Evolutionary conservation across 2,888 invertebrate genomes (phyloP).

Genomic region (Epinotia nisella): DNA sequence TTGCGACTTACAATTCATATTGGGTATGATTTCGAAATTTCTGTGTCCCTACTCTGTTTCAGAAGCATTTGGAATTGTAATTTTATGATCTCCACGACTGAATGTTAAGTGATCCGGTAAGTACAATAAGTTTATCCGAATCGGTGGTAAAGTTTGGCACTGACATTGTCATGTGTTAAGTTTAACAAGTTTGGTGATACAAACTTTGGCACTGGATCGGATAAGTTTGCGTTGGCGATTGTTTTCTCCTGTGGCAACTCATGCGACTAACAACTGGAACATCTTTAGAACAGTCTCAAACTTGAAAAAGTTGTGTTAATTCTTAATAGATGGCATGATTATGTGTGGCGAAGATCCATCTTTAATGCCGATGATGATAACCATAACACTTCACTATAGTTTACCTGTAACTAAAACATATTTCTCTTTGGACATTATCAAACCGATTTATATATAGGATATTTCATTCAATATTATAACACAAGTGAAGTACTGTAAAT

Average conservation of each 20-base stretch:
- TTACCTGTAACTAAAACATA: no score
- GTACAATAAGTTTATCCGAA: conserved; percentile 32
- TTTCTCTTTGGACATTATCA: conserved; percentile 1
- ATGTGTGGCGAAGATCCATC: no score
- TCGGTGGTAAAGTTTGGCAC: conserved; percentile 13
- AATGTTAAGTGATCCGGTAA: conserved; percentile 38
- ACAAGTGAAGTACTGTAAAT: no score
- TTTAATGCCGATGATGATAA: no score
- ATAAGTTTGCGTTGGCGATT: conserved; percentile 31
- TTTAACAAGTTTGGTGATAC: background rate
- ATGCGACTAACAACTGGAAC: conserved; percentile 12
- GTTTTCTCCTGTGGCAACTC: conserved; percentile 12
- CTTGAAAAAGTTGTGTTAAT: background rate
- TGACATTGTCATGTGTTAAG: background rate
- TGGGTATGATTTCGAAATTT: conserved; percentile 46
- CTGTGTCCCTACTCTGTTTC: conserved; percentile 41
- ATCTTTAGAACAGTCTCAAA: conserved; percentile 12
- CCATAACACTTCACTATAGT: no score
- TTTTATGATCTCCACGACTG: conserved; percentile 32
- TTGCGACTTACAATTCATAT: conserved; percentile 54
- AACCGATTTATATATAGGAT: background rate
- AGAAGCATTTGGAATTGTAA: conserved; percentile 39
- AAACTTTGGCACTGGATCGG: conserved; percentile 16
- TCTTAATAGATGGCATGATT: background rate
- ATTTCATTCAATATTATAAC: background rate